These are phyloP conservation scores for Barnardius zonarius DNA, from an alignment of 2,113 vertebrate species.

Conservation along the genomic window DNA sequence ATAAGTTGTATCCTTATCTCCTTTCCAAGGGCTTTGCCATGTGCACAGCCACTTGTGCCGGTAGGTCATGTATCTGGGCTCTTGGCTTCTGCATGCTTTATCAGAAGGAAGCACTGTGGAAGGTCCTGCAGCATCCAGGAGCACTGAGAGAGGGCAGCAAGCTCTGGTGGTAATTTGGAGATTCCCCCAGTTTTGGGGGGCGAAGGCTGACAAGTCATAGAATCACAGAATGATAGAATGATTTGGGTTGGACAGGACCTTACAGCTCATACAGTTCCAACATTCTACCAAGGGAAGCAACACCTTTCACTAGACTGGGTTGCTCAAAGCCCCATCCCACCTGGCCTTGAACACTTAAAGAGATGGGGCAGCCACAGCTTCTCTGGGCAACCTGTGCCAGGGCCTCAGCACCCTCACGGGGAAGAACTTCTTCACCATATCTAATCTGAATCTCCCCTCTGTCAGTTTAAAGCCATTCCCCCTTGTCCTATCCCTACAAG, in stretches of 20 bases:
- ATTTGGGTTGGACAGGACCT: background rate
- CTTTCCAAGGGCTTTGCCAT: background rate
- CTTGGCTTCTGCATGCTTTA: fast-evolving
- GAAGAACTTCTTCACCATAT: background rate
- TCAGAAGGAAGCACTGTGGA: background rate
- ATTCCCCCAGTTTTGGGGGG: background rate
- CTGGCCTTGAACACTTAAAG: background rate
- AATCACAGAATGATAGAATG: background rate
- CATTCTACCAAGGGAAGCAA: background rate
- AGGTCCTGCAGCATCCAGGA: background rate
- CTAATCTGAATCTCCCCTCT: background rate
- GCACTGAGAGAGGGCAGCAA: background rate
- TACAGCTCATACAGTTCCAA: background rate
- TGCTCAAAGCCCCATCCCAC: background rate
- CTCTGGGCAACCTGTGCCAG: background rate
- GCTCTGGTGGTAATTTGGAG: background rate
- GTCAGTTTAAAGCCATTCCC: background rate
- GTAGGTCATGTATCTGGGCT: fast-evolving
- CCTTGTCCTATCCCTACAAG: background rate
- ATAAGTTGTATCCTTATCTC: fast-evolving
- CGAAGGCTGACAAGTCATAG: background rate
- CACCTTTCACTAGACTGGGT: background rate
- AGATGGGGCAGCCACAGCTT: background rate
- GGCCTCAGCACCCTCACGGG: background rate
- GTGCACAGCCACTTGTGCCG: fast-evolving